These are phyloP conservation scores for Thinocorus orbignyianus DNA, from an alignment of 2,113 vertebrate species.

Conservation along the genomic window DNA sequence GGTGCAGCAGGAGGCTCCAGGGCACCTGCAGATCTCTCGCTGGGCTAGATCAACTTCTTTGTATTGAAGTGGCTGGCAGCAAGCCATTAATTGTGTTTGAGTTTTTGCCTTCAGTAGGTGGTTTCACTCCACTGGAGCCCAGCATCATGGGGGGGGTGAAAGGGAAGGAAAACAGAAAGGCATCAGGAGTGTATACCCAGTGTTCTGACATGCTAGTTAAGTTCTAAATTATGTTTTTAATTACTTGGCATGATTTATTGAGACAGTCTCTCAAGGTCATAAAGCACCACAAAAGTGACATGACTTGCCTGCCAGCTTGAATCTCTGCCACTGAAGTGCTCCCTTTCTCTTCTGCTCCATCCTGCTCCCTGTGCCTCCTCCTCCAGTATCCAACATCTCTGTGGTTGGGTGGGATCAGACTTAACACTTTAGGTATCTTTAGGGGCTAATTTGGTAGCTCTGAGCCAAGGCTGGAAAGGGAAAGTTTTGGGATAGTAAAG, in stretches of 20 bases:
- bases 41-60: background rate
- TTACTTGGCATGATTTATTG: conserved; percentile 53
- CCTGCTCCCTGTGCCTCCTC: background rate
- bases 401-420: background rate
- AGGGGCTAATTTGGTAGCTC: background rate
- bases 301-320: background rate
- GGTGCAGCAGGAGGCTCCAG: background rate
- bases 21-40: background rate
- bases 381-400: background rate
- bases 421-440: background rate
- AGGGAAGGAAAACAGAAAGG: background rate
- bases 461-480: background rate
- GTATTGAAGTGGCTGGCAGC: background rate
- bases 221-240: conserved; percentile 51
- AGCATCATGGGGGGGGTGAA: background rate
- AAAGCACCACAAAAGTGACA: conserved; percentile 11
- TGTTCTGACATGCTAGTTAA: conserved; percentile 10
- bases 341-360: background rate
- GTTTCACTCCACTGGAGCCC: conserved; percentile 1
- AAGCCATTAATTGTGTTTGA: background rate
- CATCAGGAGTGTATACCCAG: background rate
- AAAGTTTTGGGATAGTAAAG: background rate
- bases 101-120: background rate
- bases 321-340: background rate
- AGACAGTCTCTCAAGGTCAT: conserved; percentile 36